Conservation (phyloP, 2,113 vertebrate species). For the Crotalus helleri region DNA sequence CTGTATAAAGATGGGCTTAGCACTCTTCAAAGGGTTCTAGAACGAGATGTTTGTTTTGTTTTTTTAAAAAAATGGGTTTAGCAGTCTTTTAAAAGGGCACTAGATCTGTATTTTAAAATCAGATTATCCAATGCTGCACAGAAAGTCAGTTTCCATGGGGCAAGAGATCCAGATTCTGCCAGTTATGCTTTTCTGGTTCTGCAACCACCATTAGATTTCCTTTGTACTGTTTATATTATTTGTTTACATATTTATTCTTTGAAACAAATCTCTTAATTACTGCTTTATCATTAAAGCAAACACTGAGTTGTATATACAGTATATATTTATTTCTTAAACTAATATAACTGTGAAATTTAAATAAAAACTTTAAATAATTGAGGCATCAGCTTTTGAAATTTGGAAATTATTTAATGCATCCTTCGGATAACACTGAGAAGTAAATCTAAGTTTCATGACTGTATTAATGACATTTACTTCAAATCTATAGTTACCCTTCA, state of each 20-base stretch:
- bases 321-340: neutral
- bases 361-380: neutral
- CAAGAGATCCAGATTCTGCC: neutral
- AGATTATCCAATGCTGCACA: neutral
- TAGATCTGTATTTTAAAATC: neutral
- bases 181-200: neutral
- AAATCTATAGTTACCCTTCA: neutral
- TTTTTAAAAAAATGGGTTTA: neutral
- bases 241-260: neutral
- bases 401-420: neutral
- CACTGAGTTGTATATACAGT: neutral
- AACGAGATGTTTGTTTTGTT: neutral
- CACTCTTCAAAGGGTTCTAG: neutral
- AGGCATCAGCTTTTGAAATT: neutral
- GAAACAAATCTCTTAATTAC: neutral
- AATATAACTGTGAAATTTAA: neutral
- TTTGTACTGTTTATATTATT: neutral
- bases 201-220: neutral
- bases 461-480: neutral
- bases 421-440: neutral
- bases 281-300: neutral
- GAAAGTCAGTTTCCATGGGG: neutral
- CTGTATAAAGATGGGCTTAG: neutral
- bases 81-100: neutral
- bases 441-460: neutral